phyloP scores from a whole-genome alignment of 2,888 invertebrate species.

The Ecliptopera silaceata region DNA sequence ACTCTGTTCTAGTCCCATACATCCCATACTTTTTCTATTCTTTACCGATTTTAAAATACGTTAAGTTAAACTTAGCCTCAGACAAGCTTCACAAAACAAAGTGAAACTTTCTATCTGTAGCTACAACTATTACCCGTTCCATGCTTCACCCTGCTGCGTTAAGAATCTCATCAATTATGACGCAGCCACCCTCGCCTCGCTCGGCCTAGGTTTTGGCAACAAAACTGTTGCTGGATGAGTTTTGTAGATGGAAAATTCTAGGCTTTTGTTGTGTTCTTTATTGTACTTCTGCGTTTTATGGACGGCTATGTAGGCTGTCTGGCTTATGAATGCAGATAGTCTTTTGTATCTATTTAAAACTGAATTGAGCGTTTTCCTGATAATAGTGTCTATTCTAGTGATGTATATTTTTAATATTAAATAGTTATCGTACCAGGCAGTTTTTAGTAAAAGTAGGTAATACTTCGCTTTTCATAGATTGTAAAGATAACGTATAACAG shows the following conservation, averaged over 20 bases:
- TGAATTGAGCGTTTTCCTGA: not conserved
- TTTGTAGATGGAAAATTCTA: conserved; percentile 25
- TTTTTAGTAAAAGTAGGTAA: too few relatives aligned
- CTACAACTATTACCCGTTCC: conserved; percentile 6
- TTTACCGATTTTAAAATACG: too few relatives aligned
- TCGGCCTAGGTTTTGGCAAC: conserved; percentile 40
- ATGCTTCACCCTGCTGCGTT: conserved; percentile 72
- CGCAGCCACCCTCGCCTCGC: conserved; percentile 62
- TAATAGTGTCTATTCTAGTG: not conserved
- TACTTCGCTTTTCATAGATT: not conserved
- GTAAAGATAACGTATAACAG: not conserved
- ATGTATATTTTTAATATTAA: not conserved
- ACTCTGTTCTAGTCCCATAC: too few relatives aligned
- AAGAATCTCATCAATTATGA: conserved; percentile 82
- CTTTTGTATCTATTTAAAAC: not conserved
- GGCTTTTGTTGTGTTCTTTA: conserved; percentile 28
- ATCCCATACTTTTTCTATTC: too few relatives aligned
- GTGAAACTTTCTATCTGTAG: conserved; percentile 3
- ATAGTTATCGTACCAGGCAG: too few relatives aligned
- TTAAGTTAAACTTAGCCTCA: too few relatives aligned
- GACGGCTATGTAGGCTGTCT: conserved; percentile 8
- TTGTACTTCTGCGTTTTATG: conserved; percentile 22
- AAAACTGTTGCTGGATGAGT: conserved; percentile 31
- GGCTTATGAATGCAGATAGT: conserved; percentile 7
- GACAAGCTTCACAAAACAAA: not conserved